Percentiles rank a stretch among this genome's conserved stretches.
Evolutionary conservation across 1,140 invertebrate species (phyloP).

Genomic region (Ruditapes philippinarum): DNA sequence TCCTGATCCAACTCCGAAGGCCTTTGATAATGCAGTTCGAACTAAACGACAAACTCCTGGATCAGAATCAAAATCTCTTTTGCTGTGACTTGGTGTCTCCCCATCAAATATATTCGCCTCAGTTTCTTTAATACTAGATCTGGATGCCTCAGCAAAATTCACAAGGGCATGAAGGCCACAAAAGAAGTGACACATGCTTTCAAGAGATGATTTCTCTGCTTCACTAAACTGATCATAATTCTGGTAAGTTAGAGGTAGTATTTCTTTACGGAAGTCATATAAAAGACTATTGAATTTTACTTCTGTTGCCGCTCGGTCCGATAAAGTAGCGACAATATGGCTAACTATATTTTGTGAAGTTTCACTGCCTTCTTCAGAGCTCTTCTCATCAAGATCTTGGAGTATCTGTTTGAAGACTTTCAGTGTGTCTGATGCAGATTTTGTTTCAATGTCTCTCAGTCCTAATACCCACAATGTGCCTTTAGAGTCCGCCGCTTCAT

Average conservation of each 20-base stretch:
- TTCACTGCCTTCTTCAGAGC: neutral
- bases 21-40: constrained; percentile 35
- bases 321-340: constrained; percentile 41
- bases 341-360: neutral
- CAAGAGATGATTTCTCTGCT: constrained; percentile 5
- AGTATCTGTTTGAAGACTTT: constrained; percentile 54
- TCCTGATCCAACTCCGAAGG: constrained; percentile 23
- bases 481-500: constrained; percentile 36
- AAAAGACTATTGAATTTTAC: constrained; percentile 47
- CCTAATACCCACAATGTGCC: constrained; percentile 43
- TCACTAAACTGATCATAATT: constrained; percentile 32
- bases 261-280: constrained; percentile 34
- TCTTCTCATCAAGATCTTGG: neutral
- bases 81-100: neutral
- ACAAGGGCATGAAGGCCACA: constrained; percentile 26
- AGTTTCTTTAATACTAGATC: neutral
- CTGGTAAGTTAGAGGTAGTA: constrained; percentile 22
- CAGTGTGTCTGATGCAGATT: constrained; percentile 39
- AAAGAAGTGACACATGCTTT: constrained; percentile 20
- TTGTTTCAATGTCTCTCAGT: constrained; percentile 47
- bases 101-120: neutral
- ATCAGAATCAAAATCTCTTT: neutral
- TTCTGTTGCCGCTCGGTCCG: constrained; percentile 49
- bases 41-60: constrained; percentile 30
- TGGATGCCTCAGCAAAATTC: constrained; percentile 23